Evolutionary conservation across 2,797 vertebrate genomes (phyloP), one percentile per base, ranked within the genome.

Genomic region (Kryptopterus vitreolus): DNA sequence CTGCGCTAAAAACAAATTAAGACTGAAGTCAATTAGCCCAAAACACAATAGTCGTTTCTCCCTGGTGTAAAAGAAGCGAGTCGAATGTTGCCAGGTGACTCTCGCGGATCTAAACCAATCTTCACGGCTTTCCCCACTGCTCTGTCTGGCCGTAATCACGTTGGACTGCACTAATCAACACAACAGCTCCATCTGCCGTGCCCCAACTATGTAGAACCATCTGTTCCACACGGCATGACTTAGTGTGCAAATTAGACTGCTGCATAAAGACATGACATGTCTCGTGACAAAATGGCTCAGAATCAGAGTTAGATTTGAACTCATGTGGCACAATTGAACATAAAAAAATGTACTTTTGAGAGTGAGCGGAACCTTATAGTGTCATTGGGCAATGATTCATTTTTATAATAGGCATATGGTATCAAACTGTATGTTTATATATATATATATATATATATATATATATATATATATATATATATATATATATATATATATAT

Each of bases 131-230:
- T 82, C 63, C n/a, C 73, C 55, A 69, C 79, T 72, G 80, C 82
- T 82, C 59, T 77, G 77, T 83, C 46, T 31, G 18, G 35, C 20
- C n/a, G 12, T 85, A 85, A 85, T 85, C 76, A 77, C 35, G 69
- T 85, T 83, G 78, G 75, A 66, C 77, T 72, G n/a, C 73, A 75
- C 79, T 85, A 85, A 86, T 85, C 79, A 85, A 86, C 65, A 79
- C 83, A 85, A 87, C 78, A 81, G 82, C 79, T 83, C 86, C 86
- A 86, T 87, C 86, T 86, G 83, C 81, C 82, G 86, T 80, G 83
- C 53, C 75, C 85, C 72, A 50, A 77, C 57, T 75, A 83, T 61
- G 76, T 76, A 72, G 58, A 80, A 75, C 85, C 85, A 87, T 87
- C 86, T 87, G 86, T 86, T 83, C 72, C 53, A 62, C 66, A 48